phyloP scores from a whole-genome alignment of 2,113 vertebrate genomes.

The Rissa tridactyla region DNA sequence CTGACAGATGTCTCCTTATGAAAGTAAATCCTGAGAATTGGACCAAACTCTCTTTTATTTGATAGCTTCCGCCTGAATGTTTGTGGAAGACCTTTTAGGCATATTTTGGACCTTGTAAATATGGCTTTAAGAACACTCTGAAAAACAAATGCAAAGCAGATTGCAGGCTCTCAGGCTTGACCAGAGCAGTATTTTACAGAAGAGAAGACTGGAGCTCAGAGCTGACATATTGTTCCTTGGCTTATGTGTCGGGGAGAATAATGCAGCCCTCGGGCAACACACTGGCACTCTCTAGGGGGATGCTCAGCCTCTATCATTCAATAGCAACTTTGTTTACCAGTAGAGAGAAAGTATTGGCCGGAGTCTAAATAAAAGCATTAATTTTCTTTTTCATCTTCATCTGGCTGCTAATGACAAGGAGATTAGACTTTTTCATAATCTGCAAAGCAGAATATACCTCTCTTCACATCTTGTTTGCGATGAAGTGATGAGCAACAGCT shows the following conservation, averaged over 20 bases:
- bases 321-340: slow-evolving; percentile 1
- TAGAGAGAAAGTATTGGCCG: slow-evolving; percentile 4
- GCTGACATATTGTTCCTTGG: slow-evolving; percentile 14
- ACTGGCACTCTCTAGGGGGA: neutral
- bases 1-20: neutral
- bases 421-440: neutral
- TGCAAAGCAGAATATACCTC: neutral
- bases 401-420: neutral
- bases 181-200: slow-evolving; percentile 23
- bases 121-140: neutral
- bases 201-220: slow-evolving; percentile 14
- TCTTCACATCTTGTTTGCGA: neutral
- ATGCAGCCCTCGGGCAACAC: slow-evolving; percentile 4
- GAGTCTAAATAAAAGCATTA: slow-evolving; percentile 7
- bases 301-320: neutral
- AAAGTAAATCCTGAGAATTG: neutral
- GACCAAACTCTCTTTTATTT: neutral
- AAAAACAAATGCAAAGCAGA: neutral
- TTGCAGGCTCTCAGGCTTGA: slow-evolving; percentile 14
- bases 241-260: slow-evolving; percentile 1
- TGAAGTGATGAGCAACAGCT: neutral
- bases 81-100: neutral
- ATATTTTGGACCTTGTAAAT: neutral
- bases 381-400: slow-evolving; percentile 9
- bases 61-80: neutral